These are phyloP conservation scores for Drosophila meridionalis DNA, from an alignment of 2,888 invertebrate genomes.

Conservation along the genomic window DNA sequence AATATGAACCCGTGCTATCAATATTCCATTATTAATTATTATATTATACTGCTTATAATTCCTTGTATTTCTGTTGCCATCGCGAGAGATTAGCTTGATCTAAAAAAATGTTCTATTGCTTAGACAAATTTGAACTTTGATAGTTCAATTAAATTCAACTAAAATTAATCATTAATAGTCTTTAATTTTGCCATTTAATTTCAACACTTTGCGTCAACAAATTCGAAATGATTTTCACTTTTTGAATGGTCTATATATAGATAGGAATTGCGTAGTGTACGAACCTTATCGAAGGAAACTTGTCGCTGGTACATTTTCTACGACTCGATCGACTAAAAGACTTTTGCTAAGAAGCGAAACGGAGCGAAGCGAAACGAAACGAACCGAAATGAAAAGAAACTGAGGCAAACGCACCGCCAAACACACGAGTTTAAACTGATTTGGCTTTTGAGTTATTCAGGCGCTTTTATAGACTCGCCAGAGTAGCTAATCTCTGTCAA, in stretches of 20 bases:
- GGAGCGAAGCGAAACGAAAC: background rate
- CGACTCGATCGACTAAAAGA: slow-evolving; percentile 4
- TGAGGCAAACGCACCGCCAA: slow-evolving; percentile 39
- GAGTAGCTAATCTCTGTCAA: slow-evolving; percentile 51
- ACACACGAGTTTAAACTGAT: slow-evolving; percentile 67
- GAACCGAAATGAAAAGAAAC: background rate
- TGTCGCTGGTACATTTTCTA: slow-evolving; percentile 80
- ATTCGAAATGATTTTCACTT: slow-evolving; percentile 12
- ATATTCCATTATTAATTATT: background rate
- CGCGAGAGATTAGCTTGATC: slow-evolving; percentile 1
- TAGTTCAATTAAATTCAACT: slow-evolving; percentile 4
- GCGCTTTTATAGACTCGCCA: slow-evolving; percentile 78
- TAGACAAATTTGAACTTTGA: background rate
- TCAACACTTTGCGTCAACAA: slow-evolving; percentile 1
- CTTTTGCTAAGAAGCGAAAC: background rate
- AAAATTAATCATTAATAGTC: background rate
- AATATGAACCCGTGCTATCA: background rate
- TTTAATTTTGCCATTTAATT: background rate
- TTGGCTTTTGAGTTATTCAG: slow-evolving; percentile 44
- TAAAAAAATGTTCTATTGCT: background rate
- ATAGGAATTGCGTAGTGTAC: slow-evolving; percentile 26
- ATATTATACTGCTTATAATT: background rate
- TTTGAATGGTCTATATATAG: background rate
- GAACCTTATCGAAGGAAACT: slow-evolving; percentile 83
- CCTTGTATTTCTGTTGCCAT: background rate